Evolutionary conservation across 1,140 invertebrate species (phyloP), one percentile per base, ranked within the genome.

Genomic region (Rhopalosiphum maidis): DNA sequence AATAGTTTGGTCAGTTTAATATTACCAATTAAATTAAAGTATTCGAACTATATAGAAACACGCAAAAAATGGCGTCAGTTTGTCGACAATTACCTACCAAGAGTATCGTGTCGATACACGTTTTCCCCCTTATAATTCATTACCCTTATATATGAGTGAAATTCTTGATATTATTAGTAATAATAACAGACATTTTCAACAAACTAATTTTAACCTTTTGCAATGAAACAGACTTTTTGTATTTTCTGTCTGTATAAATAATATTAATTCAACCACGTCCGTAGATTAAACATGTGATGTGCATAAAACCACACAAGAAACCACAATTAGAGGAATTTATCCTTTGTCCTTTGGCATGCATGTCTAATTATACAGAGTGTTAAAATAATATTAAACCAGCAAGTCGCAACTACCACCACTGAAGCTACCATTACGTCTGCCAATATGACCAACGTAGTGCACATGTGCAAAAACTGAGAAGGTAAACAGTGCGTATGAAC

Each of bases 91-190:
- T 54, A 77, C 30, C n/a, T 77, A 77, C 15, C n/a, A 77, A 77
- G 23, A 77, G 60, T 77, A n/a, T n/a, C 60, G 60, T 77, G 30
- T n/a, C 30, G n/a, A n/a, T 35, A 21, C 60, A 77, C 15, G 15
- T 77, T 68, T 77, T 6, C 60, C 9, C 60, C 60, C n/a, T 77
- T 77, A 77, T 77, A 35, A 77, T 77, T 77, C 60, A n/a, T 77
- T 77, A 77, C 60, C 30, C 60, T 77, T 77, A 77, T 77, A 77
- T 77, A 77, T 8, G 60, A n/a, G 60, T 77, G 60, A 15, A 77
- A 77, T 77, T 77, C 60, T 77, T n/a, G 60, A 77, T 77, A 77
- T 77, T 68, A 30, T 25, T n/a, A 77, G n/a, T 77, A 77, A 77
- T 77, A 35, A 77, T 77, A 77, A 68, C 11, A 68, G 30, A 77